Evolutionary conservation across 30 jellyfish, hydroid and myxozoan species (phyloP).

Genomic region (Aurelia coerulea): DNA sequence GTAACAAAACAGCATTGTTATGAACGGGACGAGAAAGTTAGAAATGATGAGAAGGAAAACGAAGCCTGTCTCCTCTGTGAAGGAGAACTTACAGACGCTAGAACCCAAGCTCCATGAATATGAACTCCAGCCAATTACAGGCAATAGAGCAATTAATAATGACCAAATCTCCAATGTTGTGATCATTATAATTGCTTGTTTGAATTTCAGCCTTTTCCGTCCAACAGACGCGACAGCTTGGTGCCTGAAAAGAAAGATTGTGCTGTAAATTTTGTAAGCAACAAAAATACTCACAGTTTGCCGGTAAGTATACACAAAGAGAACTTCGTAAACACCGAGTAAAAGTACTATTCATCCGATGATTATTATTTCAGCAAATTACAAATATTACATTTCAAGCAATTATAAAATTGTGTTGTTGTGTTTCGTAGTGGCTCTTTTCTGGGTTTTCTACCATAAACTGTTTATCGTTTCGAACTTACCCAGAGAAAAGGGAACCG

Average conservation of each 20-base stretch:
- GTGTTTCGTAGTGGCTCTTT: too few species aligned
- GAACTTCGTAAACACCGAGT: too few species aligned
- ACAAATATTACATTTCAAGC: too few species aligned
- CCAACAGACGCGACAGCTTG: constrained; percentile 59
- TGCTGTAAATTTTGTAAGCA: background rate
- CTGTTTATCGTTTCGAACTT: too few species aligned
- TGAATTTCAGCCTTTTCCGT: constrained; percentile 44
- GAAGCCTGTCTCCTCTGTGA: constrained; percentile 62
- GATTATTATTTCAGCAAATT: too few species aligned
- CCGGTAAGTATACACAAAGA: too few species aligned
- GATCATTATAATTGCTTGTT: constrained; percentile 56
- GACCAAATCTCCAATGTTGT: constrained; percentile 47
- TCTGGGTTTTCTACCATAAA: too few species aligned
- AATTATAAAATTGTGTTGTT: too few species aligned
- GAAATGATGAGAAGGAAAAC: constrained; percentile 51
- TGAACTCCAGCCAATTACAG: constrained; percentile 72
- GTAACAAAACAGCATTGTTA: constrained; percentile 73
- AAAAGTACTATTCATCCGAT: too few species aligned
- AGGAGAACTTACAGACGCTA: constrained; percentile 67
- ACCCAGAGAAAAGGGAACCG: too few species aligned
- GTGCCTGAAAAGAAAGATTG: constrained; percentile 22
- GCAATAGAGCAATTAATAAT: constrained; percentile 41
- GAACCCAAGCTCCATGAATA: constrained; percentile 70
- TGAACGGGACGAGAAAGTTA: constrained; percentile 50
- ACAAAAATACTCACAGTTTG: too few species aligned